Conservation (phyloP, 2,113 vertebrate species). For the Carassius auratus region DNA sequence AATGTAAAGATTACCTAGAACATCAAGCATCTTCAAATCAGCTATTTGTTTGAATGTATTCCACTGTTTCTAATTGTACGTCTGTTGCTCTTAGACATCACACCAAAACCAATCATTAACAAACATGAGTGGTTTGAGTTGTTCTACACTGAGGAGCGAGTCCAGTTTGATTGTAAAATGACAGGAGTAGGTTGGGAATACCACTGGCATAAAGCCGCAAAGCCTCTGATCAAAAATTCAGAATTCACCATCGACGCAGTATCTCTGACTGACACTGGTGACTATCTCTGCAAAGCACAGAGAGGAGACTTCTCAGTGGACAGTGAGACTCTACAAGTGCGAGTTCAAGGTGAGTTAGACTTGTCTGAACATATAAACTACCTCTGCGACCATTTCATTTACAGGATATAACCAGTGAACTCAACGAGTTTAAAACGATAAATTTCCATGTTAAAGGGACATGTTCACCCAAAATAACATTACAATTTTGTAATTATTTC, state of each 20-base stretch:
- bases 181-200: not conserved
- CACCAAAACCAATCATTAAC: not conserved
- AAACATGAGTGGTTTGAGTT: not conserved
- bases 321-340: not conserved
- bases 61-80: not conserved
- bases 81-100: not conserved
- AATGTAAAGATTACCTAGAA: not conserved
- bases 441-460: too few species aligned
- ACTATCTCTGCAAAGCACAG: constrained; percentile 4
- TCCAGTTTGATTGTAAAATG: not conserved
- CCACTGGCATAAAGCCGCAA: not conserved
- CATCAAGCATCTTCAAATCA: not conserved
- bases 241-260: not conserved
- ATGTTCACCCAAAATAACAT: not conserved
- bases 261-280: not conserved
- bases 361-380: not conserved
- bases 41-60: not conserved
- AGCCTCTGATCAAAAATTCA: not conserved
- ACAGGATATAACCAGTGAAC: not conserved
- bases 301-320: not conserved
- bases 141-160: not conserved
- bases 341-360: not conserved
- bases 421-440: too few species aligned
- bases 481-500: not conserved
- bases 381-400: not conserved